These are phyloP conservation scores for Dioctria linearis DNA, from an alignment of 2,888 invertebrate genomes.

Conservation along the genomic window DNA sequence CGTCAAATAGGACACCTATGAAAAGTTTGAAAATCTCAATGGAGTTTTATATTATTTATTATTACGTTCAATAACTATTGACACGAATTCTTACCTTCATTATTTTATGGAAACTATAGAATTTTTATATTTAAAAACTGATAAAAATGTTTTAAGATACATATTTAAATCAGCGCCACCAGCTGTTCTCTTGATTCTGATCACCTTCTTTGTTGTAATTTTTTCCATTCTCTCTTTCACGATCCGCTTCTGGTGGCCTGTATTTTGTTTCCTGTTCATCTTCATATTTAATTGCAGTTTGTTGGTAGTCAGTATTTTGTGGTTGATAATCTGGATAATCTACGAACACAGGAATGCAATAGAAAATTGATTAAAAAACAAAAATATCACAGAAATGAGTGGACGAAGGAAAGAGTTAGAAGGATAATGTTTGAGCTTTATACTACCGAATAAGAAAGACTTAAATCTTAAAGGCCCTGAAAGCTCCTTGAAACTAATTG, in stretches of 20 bases:
- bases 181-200: constrained; percentile 53
- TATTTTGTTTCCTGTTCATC: constrained; percentile 82
- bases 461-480: constrained; percentile 69
- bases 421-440: constrained; percentile 66
- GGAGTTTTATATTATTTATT: too few relatives aligned
- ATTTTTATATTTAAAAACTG: background rate
- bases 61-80: too few relatives aligned
- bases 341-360: constrained; percentile 65
- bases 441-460: constrained; percentile 70
- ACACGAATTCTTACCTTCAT: too few relatives aligned
- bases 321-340: constrained; percentile 83
- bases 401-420: background rate
- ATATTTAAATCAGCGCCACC: constrained; percentile 55
- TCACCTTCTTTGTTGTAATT: constrained; percentile 49
- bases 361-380: background rate
- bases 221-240: constrained; percentile 55
- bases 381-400: background rate
- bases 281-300: constrained; percentile 78
- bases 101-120: too few relatives aligned
- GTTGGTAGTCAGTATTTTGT: constrained; percentile 75
- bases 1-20: too few relatives aligned
- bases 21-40: too few relatives aligned
- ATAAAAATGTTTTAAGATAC: background rate
- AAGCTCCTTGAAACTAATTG: constrained; percentile 61
- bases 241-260: constrained; percentile 73